Percentiles rank a stretch among this genome's conserved stretches.
phyloP scores from a whole-genome alignment of 2,113 vertebrate species.

The Perognathus longimembris region DNA sequence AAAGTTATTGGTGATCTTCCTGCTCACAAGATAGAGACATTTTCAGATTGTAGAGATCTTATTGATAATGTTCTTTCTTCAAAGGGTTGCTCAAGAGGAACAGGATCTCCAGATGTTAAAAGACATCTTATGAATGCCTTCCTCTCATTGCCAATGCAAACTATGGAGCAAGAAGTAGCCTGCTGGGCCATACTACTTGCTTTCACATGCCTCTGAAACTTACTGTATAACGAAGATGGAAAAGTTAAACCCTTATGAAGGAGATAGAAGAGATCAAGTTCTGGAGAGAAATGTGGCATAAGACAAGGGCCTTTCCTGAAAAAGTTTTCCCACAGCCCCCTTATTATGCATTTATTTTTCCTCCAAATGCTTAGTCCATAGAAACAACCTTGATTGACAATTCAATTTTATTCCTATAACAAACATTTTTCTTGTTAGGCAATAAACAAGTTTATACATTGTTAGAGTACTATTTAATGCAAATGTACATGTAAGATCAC shows the following conservation, averaged over 20 bases:
- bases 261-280: slow-evolving; percentile 27
- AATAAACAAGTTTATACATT: neutral
- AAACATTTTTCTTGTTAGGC: slow-evolving; percentile 22
- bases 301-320: neutral
- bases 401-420: neutral
- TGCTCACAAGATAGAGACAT: neutral
- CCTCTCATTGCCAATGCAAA: neutral
- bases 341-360: neutral
- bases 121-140: neutral
- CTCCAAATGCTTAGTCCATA: neutral
- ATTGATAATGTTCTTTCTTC: neutral
- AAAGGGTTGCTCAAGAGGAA: neutral
- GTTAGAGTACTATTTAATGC: neutral
- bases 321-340: neutral
- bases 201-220: slow-evolving; percentile 13
- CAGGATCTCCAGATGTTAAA: slow-evolving; percentile 22
- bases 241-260: slow-evolving; percentile 27
- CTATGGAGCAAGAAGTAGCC: neutral
- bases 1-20: neutral
- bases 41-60: neutral
- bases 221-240: neutral
- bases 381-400: neutral
- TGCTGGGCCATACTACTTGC: neutral
- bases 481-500: neutral
- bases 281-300: slow-evolving; percentile 14